Percentiles rank a stretch among this genome's conserved stretches.
Conservation (phyloP, 2,113 vertebrate species). For the Cavia aperea region DNA sequence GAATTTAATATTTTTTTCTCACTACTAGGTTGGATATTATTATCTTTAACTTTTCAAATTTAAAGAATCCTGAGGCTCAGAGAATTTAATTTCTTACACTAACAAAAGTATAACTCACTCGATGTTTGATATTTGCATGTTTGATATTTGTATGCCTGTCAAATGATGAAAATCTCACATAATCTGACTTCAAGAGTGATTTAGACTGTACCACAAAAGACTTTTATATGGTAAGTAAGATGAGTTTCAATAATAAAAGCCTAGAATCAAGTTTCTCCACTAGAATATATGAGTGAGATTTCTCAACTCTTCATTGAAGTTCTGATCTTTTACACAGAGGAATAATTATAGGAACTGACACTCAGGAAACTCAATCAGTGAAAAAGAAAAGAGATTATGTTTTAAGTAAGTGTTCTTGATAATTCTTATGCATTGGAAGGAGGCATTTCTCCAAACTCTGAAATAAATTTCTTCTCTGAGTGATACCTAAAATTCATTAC, state of each 20-base stretch:
- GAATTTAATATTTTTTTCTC: neutral
- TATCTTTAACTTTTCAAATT: conserved; percentile 25
- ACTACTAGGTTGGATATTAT: neutral
- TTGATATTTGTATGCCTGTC: neutral
- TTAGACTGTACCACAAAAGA: neutral
- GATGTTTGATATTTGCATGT: neutral
- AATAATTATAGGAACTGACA: conserved; percentile 56
- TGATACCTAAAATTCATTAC: conserved; percentile 50
- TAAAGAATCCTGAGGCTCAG: neutral
- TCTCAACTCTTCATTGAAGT: conserved; percentile 8
- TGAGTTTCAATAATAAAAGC: neutral
- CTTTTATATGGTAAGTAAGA: neutral
- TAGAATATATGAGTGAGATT: conserved; percentile 4
- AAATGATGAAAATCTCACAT: neutral
- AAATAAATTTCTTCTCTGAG: conserved; percentile 44
- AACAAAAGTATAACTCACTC: neutral
- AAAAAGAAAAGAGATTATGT: conserved; percentile 49
- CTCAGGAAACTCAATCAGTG: conserved; percentile 49
- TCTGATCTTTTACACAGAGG: conserved; percentile 37
- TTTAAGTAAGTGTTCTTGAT: conserved; percentile 51
- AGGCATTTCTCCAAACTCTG: conserved; percentile 22
- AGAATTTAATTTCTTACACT: conserved; percentile 19
- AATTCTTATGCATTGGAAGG: neutral
- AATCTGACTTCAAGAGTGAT: neutral
- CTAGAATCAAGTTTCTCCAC: neutral